These are phyloP conservation scores for Zaprionus capensis DNA, from an alignment of 1,140 invertebrate genomes.

Conservation along the genomic window DNA sequence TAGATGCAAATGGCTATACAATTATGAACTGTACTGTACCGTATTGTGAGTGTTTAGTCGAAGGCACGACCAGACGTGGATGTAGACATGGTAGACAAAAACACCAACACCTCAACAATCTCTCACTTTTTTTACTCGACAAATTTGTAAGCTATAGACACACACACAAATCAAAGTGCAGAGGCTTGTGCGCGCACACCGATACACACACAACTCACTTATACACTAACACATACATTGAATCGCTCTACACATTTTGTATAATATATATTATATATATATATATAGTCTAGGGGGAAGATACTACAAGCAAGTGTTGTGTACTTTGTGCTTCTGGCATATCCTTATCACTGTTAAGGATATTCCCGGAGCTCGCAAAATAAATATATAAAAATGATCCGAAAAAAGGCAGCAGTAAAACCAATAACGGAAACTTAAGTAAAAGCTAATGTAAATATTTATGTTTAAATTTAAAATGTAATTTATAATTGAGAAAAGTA, in stretches of 20 bases:
- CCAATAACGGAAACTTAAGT: conserved; percentile 31
- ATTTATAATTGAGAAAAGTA: conserved; percentile 46
- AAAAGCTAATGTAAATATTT: conserved; percentile 56
- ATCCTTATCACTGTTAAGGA: conserved; percentile 57
- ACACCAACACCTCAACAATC: conserved; percentile 14
- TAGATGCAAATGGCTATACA: conserved; percentile 45
- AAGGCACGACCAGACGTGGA: background rate
- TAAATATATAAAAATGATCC: conserved; percentile 14
- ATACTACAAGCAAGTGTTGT: conserved; percentile 66
- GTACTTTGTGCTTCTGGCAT: conserved; percentile 61
- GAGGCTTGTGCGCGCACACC: conserved; percentile 36
- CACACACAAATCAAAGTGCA: conserved; percentile 14
- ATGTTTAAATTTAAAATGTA: conserved; percentile 62
- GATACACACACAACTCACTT: conserved; percentile 1
- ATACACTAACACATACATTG: conserved; percentile 27
- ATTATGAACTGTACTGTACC: conserved; percentile 23
- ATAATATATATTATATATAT: conserved; percentile 39
- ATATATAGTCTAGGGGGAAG: conserved; percentile 22
- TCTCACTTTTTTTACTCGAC: conserved; percentile 29
- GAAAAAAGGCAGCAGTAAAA: conserved; percentile 48
- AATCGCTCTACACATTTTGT: conserved; percentile 62
- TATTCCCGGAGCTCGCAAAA: conserved; percentile 56
- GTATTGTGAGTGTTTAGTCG: conserved; percentile 8
- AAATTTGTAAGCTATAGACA: conserved; percentile 43
- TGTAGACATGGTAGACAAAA: conserved; percentile 4